Conservation (phyloP, 2,797 vertebrate genomes). For the Dermochelys coriacea region DNA sequence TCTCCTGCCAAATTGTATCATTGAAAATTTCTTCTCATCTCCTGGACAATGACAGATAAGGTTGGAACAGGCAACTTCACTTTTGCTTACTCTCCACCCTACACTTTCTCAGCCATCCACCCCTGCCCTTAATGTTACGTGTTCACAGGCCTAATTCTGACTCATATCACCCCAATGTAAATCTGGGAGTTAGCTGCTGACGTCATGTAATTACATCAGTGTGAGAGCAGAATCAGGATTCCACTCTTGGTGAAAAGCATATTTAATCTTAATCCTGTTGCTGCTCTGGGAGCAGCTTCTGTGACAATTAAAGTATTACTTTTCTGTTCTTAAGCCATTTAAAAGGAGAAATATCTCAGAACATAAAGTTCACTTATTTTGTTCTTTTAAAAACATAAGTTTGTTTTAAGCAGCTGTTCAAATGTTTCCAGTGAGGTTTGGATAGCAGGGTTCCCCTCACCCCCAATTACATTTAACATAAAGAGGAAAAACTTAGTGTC, state of each 20-base stretch:
- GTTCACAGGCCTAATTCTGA: background rate
- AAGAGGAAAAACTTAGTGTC: slow-evolving; percentile 51
- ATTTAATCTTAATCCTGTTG: background rate
- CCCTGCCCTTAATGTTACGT: background rate
- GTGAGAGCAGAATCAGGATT: background rate
- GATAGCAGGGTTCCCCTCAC: slow-evolving; percentile 19
- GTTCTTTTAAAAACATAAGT: background rate
- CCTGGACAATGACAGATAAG: background rate
- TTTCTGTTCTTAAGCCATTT: background rate
- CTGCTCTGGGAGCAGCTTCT: background rate
- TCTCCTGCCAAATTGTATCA: rapidly evolving
- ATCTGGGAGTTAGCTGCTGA: background rate
- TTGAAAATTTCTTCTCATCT: background rate
- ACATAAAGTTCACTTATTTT: background rate
- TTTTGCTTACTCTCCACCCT: background rate
- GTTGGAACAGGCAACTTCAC: background rate
- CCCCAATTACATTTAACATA: slow-evolving; percentile 36
- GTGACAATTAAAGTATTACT: background rate
- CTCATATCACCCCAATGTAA: background rate
- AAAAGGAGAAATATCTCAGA: background rate
- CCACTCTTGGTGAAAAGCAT: background rate
- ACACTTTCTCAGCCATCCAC: background rate
- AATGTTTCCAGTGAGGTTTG: slow-evolving; percentile 34
- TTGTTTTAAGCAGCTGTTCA: background rate
- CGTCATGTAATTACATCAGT: background rate